Evolutionary conservation across 2,113 vertebrate species (phyloP).

Genomic region (Noctilio leporinus): DNA sequence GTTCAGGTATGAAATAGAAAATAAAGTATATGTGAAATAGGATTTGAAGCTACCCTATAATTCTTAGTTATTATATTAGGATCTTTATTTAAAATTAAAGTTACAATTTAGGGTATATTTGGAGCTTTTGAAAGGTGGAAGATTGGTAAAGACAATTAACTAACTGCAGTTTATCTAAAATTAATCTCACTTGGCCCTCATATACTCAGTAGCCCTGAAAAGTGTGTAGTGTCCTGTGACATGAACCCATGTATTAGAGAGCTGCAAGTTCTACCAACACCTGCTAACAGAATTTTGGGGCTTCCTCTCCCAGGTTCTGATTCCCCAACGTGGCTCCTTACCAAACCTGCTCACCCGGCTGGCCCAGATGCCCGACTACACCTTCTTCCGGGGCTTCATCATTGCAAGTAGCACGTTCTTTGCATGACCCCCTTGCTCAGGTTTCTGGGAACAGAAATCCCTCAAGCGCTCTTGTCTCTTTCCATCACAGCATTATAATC

Average conservation of each 20-base stretch:
- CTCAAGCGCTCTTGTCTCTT: not conserved
- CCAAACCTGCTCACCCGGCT: conserved; percentile 82
- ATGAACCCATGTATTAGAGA: accelerated
- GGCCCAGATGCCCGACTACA: conserved; percentile 85
- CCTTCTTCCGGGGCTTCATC: conserved; percentile 86
- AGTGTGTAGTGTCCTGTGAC: not conserved
- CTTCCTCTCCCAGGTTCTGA: conserved; percentile 82
- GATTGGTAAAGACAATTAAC: not conserved
- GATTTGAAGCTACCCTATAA: not conserved
- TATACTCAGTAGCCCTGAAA: not conserved
- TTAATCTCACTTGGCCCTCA: not conserved
- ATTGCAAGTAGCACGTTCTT: conserved; percentile 77
- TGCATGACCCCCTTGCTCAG: accelerated
- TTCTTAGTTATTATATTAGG: conserved; percentile 23
- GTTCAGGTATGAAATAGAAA: not conserved
- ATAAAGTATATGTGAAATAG: not conserved
- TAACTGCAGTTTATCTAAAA: conserved; percentile 18
- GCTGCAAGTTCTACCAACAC: accelerated
- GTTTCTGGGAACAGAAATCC: not conserved
- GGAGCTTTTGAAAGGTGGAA: not conserved
- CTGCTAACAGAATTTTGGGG: not conserved
- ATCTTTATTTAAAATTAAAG: conserved; percentile 29
- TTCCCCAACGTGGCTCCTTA: conserved; percentile 81
- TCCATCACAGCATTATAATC: conserved; percentile 82
- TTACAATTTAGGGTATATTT: not conserved